Evolutionary conservation across 2,797 vertebrate species (phyloP), one percentile per base, ranked within the genome.

Genomic region (Gymnocypris eckloni): DNA sequence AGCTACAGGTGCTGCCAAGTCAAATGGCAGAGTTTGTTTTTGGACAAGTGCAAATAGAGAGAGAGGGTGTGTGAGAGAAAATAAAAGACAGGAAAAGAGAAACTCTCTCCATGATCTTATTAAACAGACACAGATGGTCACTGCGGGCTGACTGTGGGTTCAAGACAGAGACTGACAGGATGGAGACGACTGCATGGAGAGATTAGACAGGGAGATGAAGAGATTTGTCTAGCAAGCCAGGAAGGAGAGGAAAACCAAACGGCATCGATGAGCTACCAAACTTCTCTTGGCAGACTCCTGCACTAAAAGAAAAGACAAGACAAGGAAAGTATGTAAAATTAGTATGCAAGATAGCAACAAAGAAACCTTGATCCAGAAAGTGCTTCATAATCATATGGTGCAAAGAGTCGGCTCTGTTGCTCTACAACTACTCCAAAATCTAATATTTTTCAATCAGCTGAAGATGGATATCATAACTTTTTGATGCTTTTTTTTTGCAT

Each of bases 21-120:
- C 91, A 94, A 95, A 95, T 93, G 94, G 89, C 72, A 37, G 89
- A 92, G 90, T 91, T 94, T 95, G 93, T 94, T 94, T 94, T 91
- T 94, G 91, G 92, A 94, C 93, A 94, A 94, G 93, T 93, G 93
- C 88, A 86, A 88, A 66, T 86, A 84, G 85, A 87, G 41, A 80
- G 52, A 83, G 56, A 69, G 69, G 67, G 52, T 64, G 69, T 48
- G 52, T 43, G 61, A 79, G 61, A 80, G 67, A 83, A 50, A 81
- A 80, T 66, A 45, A 45, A 59, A 82, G 6, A 80, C 28, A 69
- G 69, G 52, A 61, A 69, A 50, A 72, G 67, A 86, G 83, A 54
- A 79, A 78, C 78, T 86, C 43, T 85, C 84, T 73, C 77, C 78
- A 73, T 79, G 77, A 73, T 85, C 77, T 81, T 86, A 86, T 81